These are phyloP conservation scores for Actinia tenebrosa DNA, from an alignment of 64 coral and sea anemone genomes.

Conservation along the genomic window DNA sequence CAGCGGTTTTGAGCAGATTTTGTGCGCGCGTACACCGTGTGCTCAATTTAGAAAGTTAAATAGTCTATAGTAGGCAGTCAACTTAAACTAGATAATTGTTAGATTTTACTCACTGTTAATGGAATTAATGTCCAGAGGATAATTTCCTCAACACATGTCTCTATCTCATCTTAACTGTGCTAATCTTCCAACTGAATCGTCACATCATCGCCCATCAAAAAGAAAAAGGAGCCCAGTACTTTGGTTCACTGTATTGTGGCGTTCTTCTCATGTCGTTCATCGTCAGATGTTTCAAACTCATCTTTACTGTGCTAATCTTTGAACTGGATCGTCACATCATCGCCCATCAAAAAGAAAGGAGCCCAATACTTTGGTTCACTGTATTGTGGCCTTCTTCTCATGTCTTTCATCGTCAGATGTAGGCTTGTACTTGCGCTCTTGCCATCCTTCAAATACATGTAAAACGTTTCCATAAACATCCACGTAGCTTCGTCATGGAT, in stretches of 20 bases:
- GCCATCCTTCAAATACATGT: constrained; percentile 22
- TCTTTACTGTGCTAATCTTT: no score
- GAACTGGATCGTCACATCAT: constrained; percentile 22
- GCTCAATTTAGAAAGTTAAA: no score
- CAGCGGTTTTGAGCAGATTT: no score
- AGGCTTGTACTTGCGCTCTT: constrained; percentile 44
- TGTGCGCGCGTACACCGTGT: no score
- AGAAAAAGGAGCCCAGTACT: constrained; percentile 37
- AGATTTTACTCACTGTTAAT: no score
- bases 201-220: constrained; percentile 36
- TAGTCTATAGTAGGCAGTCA: no score
- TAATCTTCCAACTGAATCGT: neutral
- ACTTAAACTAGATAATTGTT: no score
- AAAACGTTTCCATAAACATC: constrained; percentile 45
- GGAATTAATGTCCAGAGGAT: no score
- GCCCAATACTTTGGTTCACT: constrained; percentile 39
- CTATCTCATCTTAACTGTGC: no score
- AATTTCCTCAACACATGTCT: no score
- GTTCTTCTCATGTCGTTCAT: constrained; percentile 4
- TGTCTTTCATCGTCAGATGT: constrained; percentile 11
- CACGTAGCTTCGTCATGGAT: constrained; percentile 30
- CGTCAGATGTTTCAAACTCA: neutral
- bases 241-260: constrained; percentile 13
- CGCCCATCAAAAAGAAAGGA: constrained; percentile 31
- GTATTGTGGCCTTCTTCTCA: neutral